Conservation (phyloP, 1,140 invertebrate genomes). For the Drosophila busckii region DNA sequence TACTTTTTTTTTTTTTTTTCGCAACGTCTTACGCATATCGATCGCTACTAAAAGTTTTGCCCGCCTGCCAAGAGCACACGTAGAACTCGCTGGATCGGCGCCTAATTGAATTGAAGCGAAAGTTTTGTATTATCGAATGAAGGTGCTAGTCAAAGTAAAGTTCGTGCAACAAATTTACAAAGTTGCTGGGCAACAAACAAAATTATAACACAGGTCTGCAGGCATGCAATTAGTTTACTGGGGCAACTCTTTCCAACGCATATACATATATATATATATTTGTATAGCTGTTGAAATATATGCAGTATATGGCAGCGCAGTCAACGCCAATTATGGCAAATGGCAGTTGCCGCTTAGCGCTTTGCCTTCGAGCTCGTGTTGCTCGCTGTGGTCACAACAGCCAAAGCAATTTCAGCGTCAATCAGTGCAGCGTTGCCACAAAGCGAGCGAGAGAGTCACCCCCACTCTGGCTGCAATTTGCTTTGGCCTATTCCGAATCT, state of each 20-base stretch:
- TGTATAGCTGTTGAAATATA: conserved; percentile 14
- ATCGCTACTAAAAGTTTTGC: no score
- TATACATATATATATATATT: not conserved
- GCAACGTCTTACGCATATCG: no score
- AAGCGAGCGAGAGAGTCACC: no score
- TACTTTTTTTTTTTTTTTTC: no score
- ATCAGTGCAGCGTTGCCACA: no score
- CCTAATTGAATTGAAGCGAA: conserved; percentile 60
- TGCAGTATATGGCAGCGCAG: not conserved
- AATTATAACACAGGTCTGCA: conserved; percentile 39
- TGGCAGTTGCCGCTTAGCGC: not conserved
- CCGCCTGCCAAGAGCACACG: no score
- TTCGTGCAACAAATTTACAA: conserved; percentile 24
- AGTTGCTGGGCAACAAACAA: conserved; percentile 32
- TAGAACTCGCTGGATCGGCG: no score
- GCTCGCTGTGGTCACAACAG: not conserved
- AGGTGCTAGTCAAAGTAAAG: conserved; percentile 17
- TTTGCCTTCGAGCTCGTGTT: not conserved
- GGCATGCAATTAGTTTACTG: conserved; percentile 47
- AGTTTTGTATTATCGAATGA: conserved; percentile 45
- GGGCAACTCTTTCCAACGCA: not conserved
- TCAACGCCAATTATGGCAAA: conserved; percentile 39
- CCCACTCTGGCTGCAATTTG: no score
- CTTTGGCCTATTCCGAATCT: no score
- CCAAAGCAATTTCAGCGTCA: conserved; percentile 32